Evolutionary conservation across 2,888 invertebrate genomes (phyloP).

Genomic region (Hemicrepidius hirtus): DNA sequence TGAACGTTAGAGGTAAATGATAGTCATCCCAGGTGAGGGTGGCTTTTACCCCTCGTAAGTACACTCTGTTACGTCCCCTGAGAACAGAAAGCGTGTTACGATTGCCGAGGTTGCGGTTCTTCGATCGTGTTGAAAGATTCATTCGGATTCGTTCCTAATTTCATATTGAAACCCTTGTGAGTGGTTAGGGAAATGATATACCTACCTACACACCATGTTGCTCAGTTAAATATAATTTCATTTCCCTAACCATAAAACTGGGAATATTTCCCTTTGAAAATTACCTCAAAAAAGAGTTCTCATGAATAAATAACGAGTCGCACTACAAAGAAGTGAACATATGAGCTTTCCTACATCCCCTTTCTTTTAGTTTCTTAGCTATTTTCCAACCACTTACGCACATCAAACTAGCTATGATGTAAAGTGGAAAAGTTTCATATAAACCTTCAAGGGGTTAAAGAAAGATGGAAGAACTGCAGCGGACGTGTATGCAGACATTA

Average conservation of each 20-base stretch:
- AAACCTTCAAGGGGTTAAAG: not conserved
- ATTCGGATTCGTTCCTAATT: constrained; percentile 1
- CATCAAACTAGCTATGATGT: constrained; percentile 31
- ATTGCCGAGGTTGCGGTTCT: constrained; percentile 9
- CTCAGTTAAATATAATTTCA: not conserved
- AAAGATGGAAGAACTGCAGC: not conserved
- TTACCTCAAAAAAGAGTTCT: constrained; percentile 15
- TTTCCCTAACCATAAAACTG: too few relatives aligned
- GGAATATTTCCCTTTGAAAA: not conserved
- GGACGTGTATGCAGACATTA: not conserved
- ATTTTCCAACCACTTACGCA: constrained; percentile 41
- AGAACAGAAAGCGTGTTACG: constrained; percentile 6
- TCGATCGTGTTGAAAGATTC: constrained; percentile 27
- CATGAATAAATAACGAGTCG: constrained; percentile 41
- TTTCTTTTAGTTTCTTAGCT: constrained; percentile 11
- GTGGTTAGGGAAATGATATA: not conserved
- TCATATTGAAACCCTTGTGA: constrained; percentile 5
- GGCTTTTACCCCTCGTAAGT: constrained; percentile 38
- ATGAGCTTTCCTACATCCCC: not conserved
- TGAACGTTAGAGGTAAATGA: constrained; percentile 39
- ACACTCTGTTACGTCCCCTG: not conserved
- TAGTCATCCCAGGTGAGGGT: constrained; percentile 37
- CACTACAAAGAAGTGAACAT: constrained; percentile 19
- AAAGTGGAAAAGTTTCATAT: constrained; percentile 5
- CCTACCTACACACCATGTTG: not conserved